phyloP scores from a whole-genome alignment of 2,797 vertebrate species.

The Smutsia temminckii region DNA sequence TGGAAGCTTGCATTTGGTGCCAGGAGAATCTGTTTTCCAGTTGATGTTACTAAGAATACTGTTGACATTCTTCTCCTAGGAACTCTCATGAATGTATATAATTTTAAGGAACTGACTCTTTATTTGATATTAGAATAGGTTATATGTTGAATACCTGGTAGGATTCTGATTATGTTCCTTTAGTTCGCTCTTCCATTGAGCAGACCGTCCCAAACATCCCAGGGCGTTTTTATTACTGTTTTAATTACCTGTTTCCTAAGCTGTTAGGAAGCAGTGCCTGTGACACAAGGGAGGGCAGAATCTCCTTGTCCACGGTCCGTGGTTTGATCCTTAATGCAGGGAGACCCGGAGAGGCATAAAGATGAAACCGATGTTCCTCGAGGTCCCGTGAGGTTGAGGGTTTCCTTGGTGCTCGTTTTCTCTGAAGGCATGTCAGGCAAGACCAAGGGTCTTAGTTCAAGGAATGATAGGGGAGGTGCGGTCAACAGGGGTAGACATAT shows the following conservation, averaged over 20 bases:
- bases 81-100: background rate
- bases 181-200: background rate
- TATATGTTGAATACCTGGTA: background rate
- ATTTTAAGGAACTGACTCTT: background rate
- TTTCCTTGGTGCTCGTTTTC: background rate
- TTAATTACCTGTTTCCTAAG: background rate
- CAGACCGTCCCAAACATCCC: background rate
- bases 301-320: fast-evolving
- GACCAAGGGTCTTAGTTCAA: background rate
- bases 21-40: background rate
- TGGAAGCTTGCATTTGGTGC: background rate
- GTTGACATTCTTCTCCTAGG: background rate
- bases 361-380: background rate
- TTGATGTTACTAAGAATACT: background rate
- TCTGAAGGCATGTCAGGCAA: background rate
- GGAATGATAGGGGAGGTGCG: background rate
- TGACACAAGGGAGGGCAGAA: fast-evolving
- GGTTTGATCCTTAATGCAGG: background rate
- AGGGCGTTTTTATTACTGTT: background rate
- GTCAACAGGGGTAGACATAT: background rate
- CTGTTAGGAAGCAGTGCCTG: background rate
- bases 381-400: background rate
- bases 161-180: background rate
- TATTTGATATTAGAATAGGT: background rate
- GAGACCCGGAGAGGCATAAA: fast-evolving